A percentile compares a stretch with the other conserved stretches of the same genome.
Conservation (phyloP, 2,113 vertebrate genomes). For the Ceyx cyanopectus region DNA sequence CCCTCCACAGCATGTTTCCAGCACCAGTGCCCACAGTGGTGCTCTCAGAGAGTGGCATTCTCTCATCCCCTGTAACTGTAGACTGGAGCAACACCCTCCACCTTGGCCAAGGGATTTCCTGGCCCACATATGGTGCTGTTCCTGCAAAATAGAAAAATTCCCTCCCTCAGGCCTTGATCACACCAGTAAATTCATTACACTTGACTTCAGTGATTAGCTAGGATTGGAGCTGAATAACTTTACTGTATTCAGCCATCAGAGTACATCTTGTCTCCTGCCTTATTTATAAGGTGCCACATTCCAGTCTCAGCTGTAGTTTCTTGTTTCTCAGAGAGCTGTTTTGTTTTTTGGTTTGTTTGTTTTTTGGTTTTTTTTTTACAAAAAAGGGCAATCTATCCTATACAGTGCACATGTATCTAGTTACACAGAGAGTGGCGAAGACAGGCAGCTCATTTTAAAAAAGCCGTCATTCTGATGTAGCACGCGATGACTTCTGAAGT, state of each 20-base stretch:
- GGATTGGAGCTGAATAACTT: constrained; percentile 57
- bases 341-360: not conserved
- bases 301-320: constrained; percentile 54
- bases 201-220: constrained; percentile 52
- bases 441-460: not conserved
- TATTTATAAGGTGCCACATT: constrained; percentile 68
- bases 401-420: not conserved
- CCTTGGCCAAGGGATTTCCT: constrained; percentile 39
- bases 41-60: not conserved
- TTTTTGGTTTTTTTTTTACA: not conserved
- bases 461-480: not conserved
- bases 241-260: constrained; percentile 62
- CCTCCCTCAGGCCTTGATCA: constrained; percentile 8
- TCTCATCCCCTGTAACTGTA: not conserved
- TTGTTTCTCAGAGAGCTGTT: not conserved
- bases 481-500: not conserved
- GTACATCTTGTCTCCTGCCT: constrained; percentile 57
- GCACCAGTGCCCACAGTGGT: rapidly evolving
- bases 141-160: constrained; percentile 15
- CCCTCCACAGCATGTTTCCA: not conserved
- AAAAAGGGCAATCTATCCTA: not conserved
- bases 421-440: not conserved
- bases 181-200: constrained; percentile 44
- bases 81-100: not conserved
- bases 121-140: not conserved